Conservation (phyloP, 2,888 invertebrate species). For the Sycophila texana region DNA sequence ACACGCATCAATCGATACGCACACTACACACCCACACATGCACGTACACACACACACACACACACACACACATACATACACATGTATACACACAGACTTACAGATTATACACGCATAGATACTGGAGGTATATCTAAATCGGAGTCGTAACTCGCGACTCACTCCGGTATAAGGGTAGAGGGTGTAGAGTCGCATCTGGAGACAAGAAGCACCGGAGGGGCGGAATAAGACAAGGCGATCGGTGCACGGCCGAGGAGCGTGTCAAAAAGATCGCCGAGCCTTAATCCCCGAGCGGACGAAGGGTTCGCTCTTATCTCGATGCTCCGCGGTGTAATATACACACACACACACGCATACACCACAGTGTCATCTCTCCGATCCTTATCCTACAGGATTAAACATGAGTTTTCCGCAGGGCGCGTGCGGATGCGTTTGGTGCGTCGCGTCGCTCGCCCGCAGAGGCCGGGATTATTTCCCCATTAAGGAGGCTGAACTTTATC, state of each 20-base stretch:
- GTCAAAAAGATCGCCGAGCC: neutral
- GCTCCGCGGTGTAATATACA: neutral
- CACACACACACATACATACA: too few relatives aligned
- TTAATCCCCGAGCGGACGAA: neutral
- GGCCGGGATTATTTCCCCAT: constrained; percentile 72
- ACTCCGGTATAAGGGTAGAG: neutral
- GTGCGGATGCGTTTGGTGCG: too few relatives aligned
- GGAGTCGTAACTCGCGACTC: constrained; percentile 24
- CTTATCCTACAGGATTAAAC: too few relatives aligned
- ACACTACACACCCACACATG: too few relatives aligned
- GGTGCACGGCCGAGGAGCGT: neutral
- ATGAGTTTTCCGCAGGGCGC: too few relatives aligned
- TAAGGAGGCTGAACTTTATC: constrained; percentile 62
- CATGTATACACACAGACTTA: too few relatives aligned
- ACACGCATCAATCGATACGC: too few relatives aligned
- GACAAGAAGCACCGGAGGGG: too few relatives aligned
- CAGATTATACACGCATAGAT: too few relatives aligned
- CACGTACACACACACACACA: too few relatives aligned
- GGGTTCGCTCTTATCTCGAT: neutral
- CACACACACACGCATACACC: neutral
- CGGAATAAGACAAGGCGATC: neutral
- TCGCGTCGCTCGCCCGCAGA: constrained; percentile 9
- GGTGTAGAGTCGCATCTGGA: neutral
- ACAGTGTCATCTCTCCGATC: too few relatives aligned
- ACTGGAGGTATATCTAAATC: constrained; percentile 34